Percentiles rank a stretch among this genome's conserved stretches.
Conservation (phyloP, 2,113 vertebrate genomes). For the Muntiacus reevesi region DNA sequence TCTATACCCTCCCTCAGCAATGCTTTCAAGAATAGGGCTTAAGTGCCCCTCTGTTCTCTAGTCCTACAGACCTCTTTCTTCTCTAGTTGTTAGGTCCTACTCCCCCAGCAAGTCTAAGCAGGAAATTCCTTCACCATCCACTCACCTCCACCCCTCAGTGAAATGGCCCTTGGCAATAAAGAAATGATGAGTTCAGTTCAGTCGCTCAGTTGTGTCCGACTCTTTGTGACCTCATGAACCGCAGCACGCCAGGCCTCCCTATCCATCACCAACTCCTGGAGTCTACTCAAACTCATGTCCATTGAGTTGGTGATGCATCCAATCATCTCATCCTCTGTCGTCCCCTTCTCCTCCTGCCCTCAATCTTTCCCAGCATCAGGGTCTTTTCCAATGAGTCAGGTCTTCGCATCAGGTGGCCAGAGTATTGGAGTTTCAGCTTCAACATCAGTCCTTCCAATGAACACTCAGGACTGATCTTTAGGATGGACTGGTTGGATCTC, state of each 20-base stretch:
- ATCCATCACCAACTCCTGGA: background rate
- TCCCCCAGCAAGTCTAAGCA: background rate
- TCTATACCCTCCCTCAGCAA: rapidly evolving
- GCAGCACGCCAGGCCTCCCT: background rate
- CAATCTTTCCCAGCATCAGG: background rate
- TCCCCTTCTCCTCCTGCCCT: background rate
- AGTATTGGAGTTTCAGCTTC: background rate
- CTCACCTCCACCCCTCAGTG: background rate
- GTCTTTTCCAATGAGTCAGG: background rate
- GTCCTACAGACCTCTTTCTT: background rate
- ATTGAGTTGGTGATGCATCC: background rate
- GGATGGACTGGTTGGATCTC: background rate
- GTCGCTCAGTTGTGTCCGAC: background rate
- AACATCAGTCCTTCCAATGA: background rate
- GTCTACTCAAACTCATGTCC: background rate
- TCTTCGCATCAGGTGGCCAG: background rate
- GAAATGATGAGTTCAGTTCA: background rate
- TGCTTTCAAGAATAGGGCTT: background rate
- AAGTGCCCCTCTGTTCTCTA: background rate
- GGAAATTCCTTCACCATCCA: background rate
- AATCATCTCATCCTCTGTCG: background rate
- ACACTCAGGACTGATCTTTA: background rate
- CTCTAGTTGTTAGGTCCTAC: background rate
- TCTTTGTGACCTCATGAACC: background rate
- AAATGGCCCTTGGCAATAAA: constrained; percentile 9